Evolutionary conservation across 2,113 vertebrate genomes (phyloP), one percentile per base, ranked within the genome.

Genomic region (Climacteris rufus): DNA sequence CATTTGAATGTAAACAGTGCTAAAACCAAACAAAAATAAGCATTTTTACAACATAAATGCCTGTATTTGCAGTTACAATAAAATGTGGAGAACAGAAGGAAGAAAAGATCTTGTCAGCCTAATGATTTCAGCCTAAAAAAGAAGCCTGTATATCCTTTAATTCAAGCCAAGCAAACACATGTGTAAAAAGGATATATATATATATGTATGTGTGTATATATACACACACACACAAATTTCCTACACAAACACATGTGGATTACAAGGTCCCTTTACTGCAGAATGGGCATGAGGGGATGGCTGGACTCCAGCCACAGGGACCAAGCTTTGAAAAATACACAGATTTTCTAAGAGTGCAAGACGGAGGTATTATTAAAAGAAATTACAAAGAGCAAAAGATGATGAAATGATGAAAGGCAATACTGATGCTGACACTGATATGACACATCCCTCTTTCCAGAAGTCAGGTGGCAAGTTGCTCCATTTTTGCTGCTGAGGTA

Each of bases 401-500:
- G 47, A 59, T 12, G 27, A 53, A 37, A 33, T 5, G 1, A 71
- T 49, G 18, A 18, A 18, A 65, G 71, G 13, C 56, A 25, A 2
- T 6, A 3, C 20, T 17, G 35, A 18, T 17, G 39, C 15, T 53
- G 44, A n/a, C n/a, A n/a, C n/a, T n/a, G n/a, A n/a, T n/a, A n/a
- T 47, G 57, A 33, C 44, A 52, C 12, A 5, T 42, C 30, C 11
- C 65, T 90, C 25, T 77, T 35, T 50, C 28, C 57, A 45, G 15
- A 84, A 95, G 35, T 47, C 74, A 76, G 65, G 76, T 45, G 44
- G 61, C 65, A 75, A 79, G 54, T 21, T 94, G 74, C 25, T 95
- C 65, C 57, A 15, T n/a, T 93, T 86, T 47, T 76, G 70, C 90
- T 93, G 74, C 69, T 53, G 61, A 80, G 47, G 83, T 57, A 92